Conservation (phyloP, 2,113 vertebrate genomes). For the Pongo pygmaeus region DNA sequence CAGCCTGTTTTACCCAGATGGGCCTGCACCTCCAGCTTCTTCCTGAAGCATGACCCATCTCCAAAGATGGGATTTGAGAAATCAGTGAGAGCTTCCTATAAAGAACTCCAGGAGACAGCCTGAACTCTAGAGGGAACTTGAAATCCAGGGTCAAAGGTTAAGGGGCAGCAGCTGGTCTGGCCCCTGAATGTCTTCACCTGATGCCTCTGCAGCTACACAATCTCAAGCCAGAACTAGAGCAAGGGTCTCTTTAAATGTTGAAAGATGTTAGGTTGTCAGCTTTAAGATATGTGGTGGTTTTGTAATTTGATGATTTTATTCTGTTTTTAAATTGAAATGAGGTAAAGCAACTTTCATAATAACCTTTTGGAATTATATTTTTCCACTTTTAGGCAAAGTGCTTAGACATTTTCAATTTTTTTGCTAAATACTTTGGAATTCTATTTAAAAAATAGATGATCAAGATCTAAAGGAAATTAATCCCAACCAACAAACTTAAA, state of each 20-base stretch:
- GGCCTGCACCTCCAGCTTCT: background rate
- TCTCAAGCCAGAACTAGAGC: background rate
- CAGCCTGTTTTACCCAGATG: background rate
- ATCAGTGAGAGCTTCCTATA: background rate
- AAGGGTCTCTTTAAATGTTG: background rate
- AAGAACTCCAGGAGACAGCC: background rate
- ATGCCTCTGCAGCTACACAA: background rate
- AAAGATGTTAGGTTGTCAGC: background rate
- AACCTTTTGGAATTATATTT: conserved; percentile 69
- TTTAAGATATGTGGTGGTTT: conserved; percentile 28
- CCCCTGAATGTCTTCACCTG: background rate
- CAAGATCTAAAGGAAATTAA: conserved; percentile 54
- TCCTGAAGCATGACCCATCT: background rate
- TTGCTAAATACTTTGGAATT: conserved; percentile 72
- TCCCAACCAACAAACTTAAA: conserved; percentile 47
- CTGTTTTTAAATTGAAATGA: conserved; percentile 72
- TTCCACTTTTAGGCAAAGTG: conserved; percentile 54
- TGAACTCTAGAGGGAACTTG: background rate
- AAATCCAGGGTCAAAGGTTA: background rate
- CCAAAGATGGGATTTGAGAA: background rate
- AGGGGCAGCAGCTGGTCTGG: conserved; percentile 68
- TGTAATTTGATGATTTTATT: conserved; percentile 62
- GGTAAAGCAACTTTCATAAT: conserved; percentile 63
- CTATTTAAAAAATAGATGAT: background rate
- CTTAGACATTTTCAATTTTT: conserved; percentile 57